Base-by-base conservation (phyloP, 2,888 invertebrate species). In the Lithophane semibrunnea region DNA sequence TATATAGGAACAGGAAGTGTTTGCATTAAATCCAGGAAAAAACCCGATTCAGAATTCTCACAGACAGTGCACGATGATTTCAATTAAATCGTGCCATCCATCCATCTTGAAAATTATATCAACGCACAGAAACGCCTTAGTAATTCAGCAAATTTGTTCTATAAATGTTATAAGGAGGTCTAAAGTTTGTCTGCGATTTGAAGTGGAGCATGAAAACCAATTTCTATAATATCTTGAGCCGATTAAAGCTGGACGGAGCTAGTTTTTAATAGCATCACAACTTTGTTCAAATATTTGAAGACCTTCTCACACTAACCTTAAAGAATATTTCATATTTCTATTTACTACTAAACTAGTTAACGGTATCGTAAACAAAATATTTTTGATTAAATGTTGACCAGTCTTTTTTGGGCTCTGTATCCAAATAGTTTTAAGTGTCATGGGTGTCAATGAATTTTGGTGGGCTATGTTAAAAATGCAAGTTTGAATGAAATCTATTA, bases 361-460 rank as follows among this genome's bases (percentile, higher is more conserved):
- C 86, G 86, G 80, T 77, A 87, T 76, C 67, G 80, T 88, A 87
- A 88, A 86, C 86, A 86, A 86, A 84, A 86, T 86, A 85, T 86
- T 78, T 86, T 77, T 84, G 82, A 79, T 68, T 63, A 73, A 61
- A 79, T 61, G 0, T 0, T 37, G 10, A 3, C 88, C 83, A 85
- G 12, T 0, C 7, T 81, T 77, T 72, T 47, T 58, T 77, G 85
- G 66, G 0, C 78, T 75, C 24, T 47, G 9, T 4, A 0, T 9
- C 5, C 2, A 12, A 42, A 29, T 16, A n/a, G 3, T 61, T 42
- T 0, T 4, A 2, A 29, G 3, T 47, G 2, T 18, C 9, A 10
- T 4, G 29, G 4, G 64, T 77, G 49, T 67, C 75, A 67, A 67
- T 16, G 16, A 56, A 47, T 18, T 52, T 13, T 84, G 81, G 81